A percentile compares a stretch with the other conserved stretches of the same genome.
These are phyloP conservation scores for Chrysogorgia sp. DNA, from an alignment of 92 coral and sea anemone species.

Conservation along the genomic window DNA sequence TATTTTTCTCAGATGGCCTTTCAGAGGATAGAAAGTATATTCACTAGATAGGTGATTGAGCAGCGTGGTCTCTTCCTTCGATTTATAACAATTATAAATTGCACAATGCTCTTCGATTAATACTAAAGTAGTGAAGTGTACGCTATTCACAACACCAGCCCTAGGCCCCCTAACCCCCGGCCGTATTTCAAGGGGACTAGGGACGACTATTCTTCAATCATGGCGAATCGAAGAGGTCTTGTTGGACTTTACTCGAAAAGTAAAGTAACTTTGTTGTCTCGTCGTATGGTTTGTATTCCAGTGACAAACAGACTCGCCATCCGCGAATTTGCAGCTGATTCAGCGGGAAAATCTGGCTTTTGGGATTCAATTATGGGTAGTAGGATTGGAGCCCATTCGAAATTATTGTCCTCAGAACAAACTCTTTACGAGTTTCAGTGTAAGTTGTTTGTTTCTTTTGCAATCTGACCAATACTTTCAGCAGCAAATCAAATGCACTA, in stretches of 20 bases:
- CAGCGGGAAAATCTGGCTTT: conserved; percentile 31
- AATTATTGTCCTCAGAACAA: conserved; percentile 70
- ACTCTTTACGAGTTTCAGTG: conserved; percentile 90
- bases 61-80: too few species aligned
- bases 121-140: too few species aligned
- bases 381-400: conserved; percentile 93
- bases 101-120: too few species aligned
- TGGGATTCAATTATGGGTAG: conserved; percentile 47
- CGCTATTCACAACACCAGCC: too few species aligned
- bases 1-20: too few species aligned
- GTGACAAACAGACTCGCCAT: not conserved
- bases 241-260: not conserved
- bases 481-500: too few species aligned
- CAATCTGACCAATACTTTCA: too few species aligned
- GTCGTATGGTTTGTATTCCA: not conserved
- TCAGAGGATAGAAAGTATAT: too few species aligned
- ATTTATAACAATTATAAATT: too few species aligned
- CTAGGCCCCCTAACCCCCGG: too few species aligned
- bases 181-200: not conserved
- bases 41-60: too few species aligned
- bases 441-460: conserved; percentile 53
- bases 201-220: not conserved
- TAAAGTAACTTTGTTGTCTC: not conserved
- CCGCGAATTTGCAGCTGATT: conserved; percentile 28
- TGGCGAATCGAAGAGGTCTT: conserved; percentile 12